Base-by-base conservation (phyloP, 92 coral and sea anemone genomes). In the Blastomussa wellsi region DNA sequence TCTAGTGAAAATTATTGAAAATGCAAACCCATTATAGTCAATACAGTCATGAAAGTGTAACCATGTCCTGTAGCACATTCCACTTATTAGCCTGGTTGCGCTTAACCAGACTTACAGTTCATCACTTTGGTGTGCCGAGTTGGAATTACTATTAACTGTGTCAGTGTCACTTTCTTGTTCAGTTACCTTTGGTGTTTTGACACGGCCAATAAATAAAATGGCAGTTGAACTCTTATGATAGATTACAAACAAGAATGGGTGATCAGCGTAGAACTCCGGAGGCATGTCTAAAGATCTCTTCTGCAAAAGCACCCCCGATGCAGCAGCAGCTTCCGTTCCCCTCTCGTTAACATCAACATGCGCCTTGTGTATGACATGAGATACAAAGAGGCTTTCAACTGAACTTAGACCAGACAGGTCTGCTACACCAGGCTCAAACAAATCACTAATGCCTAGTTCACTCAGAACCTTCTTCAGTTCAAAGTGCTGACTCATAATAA, bases 271-370 rank as follows among this genome's bases (percentile, higher is more conserved):
- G 79, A 95, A 93, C 12, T 74, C 93, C 31, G 97, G 94, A 86
- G 86, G 88, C 74, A 88, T 68, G 55, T 90, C 97, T 22, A 95
- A 49, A 15, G 95, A 93, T 82, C 95, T 78, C 80, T 86, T 89
- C 84, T 70, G 88, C 83, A 91, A 60, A 2, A 80, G 70, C 11
- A 92, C 88, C 10, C 95, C 97, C 0, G 98, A 82, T 8, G 97
- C 94, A 13, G 98, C 98, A 0, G 98, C 93, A 1, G 98, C 97
- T 66, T 93, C 97, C 14, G 98, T 86, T 33, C 98, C 98, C 73
- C 84, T 71, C 77, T 95, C 98, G 74, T 88, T 91, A 29, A 95
- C 92, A 26, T 91, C 89, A 15, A 95, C 82, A 49, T 89, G 88
- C 24, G 97, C 93, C 65, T 92, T 94, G 85, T 95, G 98, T 20